Evolutionary conservation across 2,888 invertebrate genomes (phyloP), one percentile per base, ranked within the genome.

Genomic region (Sepioteuthis lessoniana): DNA sequence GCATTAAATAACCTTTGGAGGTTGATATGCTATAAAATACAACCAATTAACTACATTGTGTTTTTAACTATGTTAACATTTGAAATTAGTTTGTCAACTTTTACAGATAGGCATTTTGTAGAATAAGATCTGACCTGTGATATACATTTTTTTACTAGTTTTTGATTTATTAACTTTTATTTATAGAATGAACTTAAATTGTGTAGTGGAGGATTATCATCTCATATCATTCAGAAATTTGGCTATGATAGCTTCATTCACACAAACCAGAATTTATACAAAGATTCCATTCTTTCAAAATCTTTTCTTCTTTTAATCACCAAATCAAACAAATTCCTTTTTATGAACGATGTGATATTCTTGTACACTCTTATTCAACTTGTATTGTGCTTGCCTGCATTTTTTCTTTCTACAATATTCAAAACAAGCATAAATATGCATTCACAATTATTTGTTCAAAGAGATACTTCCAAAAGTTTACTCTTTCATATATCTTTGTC

Each of bases 361-460:
- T 76, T 76, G 76, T 76, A 76, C n/a, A 35, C n/a, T 76, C 76
- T 76, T 76, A 76, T 76, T n/a, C n/a, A 76, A n/a, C 76, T 13
- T 76, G 76, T 76, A 76, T 76, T 76, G 76, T 76, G n/a, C 76
- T 76, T 76, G 76, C 4, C n/a, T 76, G n/a, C 76, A n/a, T 76
- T 76, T 76, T 28, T 76, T 76, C n/a, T 35, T 35, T n/a, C 76
- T 76, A 8, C 76, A 31, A 76, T 76, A n/a, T 76, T 76, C 76
- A n/a, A 76, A 76, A 76, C n/a, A 76, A 76, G 76, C 76, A 76
- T 76, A 76, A 76, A 76, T 76, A 76, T 76, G 76, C 76, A 76
- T n/a, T 35, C 16, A 76, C 76, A n/a, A 35, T 76, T 76, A 76
- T 76, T 76, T 76, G 76, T 35, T 76, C 76, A 76, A 76, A 76